phyloP scores from a whole-genome alignment of 2,888 invertebrate species.

The Ectemnius continuus region DNA sequence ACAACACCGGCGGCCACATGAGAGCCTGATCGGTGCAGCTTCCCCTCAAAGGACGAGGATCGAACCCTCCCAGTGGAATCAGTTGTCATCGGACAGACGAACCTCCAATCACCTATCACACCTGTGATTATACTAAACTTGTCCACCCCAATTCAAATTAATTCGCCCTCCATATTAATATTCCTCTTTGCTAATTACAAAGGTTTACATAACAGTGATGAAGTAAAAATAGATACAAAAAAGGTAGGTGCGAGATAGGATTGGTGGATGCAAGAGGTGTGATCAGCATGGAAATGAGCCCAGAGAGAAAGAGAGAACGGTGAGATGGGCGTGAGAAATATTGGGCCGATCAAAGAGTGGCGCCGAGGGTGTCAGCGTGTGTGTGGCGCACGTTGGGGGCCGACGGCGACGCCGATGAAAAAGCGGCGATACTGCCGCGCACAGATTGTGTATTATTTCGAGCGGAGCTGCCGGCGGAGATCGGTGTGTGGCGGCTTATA shows the following conservation, averaged over 20 bases:
- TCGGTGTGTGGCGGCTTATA: slow-evolving; percentile 15
- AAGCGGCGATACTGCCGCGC: slow-evolving; percentile 11
- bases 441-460: slow-evolving; percentile 55
- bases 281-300: no score
- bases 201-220: no score
- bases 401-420: neutral
- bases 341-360: slow-evolving; percentile 2
- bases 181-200: no score
- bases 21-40: slow-evolving; percentile 8
- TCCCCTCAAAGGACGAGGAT: slow-evolving; percentile 9
- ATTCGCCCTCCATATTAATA: no score
- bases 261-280: no score
- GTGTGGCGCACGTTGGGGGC: neutral
- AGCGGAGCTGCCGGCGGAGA: slow-evolving; percentile 17
- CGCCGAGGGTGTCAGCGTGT: neutral
- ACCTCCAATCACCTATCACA: no score
- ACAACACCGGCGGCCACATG: slow-evolving; percentile 43
- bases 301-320: neutral
- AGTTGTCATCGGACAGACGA: no score
- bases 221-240: no score
- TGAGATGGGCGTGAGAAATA: neutral
- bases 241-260: no score
- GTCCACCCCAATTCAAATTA: no score
- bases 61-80: slow-evolving; percentile 4
- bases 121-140: no score